Conservation (phyloP, 2,113 vertebrate species). For the Amphiprion ocellaris region DNA sequence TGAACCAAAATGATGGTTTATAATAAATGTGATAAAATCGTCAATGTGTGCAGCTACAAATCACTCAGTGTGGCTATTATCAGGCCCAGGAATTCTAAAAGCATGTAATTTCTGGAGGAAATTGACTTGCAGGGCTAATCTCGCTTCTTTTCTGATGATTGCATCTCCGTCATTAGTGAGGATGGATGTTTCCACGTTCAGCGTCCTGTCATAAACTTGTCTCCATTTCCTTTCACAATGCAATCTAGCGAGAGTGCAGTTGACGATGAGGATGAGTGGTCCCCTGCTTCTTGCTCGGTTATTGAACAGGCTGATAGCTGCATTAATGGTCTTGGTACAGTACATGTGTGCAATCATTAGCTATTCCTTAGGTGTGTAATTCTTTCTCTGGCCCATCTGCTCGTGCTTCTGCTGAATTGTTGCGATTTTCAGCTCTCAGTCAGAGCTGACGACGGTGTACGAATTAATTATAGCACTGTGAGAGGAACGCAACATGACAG, state of each 20-base stretch:
- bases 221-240: constrained; percentile 43
- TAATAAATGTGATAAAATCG: constrained; percentile 57
- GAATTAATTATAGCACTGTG: constrained; percentile 27
- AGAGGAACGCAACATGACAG: constrained; percentile 7
- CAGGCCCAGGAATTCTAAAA: constrained; percentile 59
- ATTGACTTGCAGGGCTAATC: constrained; percentile 67
- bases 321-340: constrained; percentile 62
- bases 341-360: constrained; percentile 64
- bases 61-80: constrained; percentile 65
- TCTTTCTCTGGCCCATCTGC: constrained; percentile 61
- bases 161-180: constrained; percentile 67
- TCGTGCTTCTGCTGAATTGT: constrained; percentile 30
- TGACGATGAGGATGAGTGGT: constrained; percentile 38
- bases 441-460: constrained; percentile 16
- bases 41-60: constrained; percentile 63
- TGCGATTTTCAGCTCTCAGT: constrained; percentile 28
- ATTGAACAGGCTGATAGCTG: constrained; percentile 56
- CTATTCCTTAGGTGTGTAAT: constrained; percentile 41
- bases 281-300: constrained; percentile 19
- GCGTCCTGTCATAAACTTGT: constrained; percentile 29
- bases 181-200: constrained; percentile 49
- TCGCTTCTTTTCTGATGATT: constrained; percentile 67
- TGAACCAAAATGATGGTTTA: constrained; percentile 39
- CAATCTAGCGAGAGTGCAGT: constrained; percentile 26
- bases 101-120: constrained; percentile 62